Evolutionary conservation across 2,113 vertebrate species (phyloP).

Genomic region (Acanthisitta chloris): DNA sequence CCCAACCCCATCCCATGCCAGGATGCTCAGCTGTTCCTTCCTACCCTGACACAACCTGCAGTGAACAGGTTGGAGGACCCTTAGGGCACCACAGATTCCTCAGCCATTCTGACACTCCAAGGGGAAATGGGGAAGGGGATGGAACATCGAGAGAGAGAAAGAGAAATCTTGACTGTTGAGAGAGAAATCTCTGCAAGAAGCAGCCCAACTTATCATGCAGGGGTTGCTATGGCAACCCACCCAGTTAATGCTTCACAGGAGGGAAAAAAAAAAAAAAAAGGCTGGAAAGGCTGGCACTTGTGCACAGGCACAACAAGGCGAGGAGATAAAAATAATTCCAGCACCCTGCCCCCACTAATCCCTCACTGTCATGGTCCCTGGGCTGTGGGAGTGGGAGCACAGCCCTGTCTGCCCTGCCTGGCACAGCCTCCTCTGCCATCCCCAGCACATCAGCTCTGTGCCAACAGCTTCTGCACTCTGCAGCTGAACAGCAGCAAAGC

Average conservation of each 20-base stretch:
- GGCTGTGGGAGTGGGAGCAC: not conserved
- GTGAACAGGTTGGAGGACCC: not conserved
- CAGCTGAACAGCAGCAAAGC: not conserved
- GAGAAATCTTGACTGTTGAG: not conserved
- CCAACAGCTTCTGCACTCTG: not conserved
- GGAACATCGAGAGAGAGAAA: not conserved
- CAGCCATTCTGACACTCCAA: not conserved
- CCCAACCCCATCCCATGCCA: not conserved
- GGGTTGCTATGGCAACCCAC: constrained; percentile 68
- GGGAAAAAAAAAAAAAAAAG: not conserved
- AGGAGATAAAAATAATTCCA: constrained; percentile 19
- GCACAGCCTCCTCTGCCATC: not conserved
- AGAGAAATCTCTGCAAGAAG: constrained; percentile 34
- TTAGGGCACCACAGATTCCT: not conserved
- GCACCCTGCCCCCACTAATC: not conserved
- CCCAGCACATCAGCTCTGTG: not conserved
- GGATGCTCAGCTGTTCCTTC: not conserved
- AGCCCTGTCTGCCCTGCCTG: not conserved
- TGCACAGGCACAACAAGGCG: constrained; percentile 3
- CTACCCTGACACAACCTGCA: not conserved
- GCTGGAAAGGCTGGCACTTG: constrained; percentile 12
- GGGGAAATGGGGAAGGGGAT: not conserved
- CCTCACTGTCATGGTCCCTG: not conserved
- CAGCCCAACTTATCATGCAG: not conserved
- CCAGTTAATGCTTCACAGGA: constrained; percentile 27